Evolutionary conservation across 2,888 invertebrate species (phyloP).

Genomic region (Drosophila niveifrons): DNA sequence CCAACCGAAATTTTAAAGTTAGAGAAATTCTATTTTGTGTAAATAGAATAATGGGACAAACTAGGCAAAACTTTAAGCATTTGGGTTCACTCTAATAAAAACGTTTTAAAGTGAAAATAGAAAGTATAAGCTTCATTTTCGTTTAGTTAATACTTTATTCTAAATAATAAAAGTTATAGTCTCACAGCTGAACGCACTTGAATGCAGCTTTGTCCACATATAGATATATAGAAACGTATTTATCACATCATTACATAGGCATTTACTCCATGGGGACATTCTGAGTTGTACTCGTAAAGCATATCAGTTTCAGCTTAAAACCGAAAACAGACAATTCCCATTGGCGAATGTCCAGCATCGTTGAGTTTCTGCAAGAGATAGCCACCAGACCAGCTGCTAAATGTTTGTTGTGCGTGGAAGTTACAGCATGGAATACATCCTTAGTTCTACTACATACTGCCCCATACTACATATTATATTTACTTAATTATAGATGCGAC

Average conservation of each 20-base stretch:
- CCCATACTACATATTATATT: conserved; percentile 51
- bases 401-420: conserved; percentile 46
- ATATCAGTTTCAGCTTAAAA: conserved; percentile 24
- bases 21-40: too few relatives aligned
- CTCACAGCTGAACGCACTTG: neutral
- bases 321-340: conserved; percentile 29
- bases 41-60: neutral
- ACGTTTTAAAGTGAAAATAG: neutral
- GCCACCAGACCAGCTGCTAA: conserved; percentile 9
- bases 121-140: too few relatives aligned
- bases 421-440: conserved; percentile 57
- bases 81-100: neutral
- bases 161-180: too few relatives aligned
- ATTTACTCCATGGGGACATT: neutral
- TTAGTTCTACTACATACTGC: conserved; percentile 13
- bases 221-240: too few relatives aligned
- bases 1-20: neutral
- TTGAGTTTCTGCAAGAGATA: conserved; percentile 1
- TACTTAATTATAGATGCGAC: conserved; percentile 80
- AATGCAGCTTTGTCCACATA: neutral
- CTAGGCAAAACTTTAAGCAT: neutral
- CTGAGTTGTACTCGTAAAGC: conserved; percentile 11
- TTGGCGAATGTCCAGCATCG: conserved; percentile 30
- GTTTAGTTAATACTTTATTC: too few relatives aligned
- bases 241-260: conserved; percentile 10